Conservation (phyloP, 2,797 vertebrate species). For the Galaxias olidus region DNA sequence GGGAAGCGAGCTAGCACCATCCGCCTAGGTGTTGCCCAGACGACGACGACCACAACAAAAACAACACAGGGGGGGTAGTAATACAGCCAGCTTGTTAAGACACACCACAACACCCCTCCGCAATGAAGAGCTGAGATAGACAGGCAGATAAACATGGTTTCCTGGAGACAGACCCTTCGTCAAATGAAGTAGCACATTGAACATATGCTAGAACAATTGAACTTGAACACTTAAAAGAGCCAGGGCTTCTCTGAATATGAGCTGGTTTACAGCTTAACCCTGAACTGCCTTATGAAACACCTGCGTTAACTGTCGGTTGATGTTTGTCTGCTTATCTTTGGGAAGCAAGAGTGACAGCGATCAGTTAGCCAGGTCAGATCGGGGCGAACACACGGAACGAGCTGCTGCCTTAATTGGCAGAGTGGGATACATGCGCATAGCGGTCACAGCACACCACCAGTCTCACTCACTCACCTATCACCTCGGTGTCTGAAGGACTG, state of each 20-base stretch:
- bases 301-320: slow-evolving; percentile 12
- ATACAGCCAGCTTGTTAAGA: not conserved
- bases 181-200: too few species aligned
- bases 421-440: slow-evolving; percentile 48
- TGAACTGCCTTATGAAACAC: not conserved
- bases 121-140: slow-evolving; percentile 17
- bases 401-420: not conserved
- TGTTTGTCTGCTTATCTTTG: slow-evolving; percentile 35
- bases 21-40: slow-evolving; percentile 74
- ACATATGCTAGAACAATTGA: too few species aligned
- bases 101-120: slow-evolving; percentile 5
- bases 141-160: not conserved
- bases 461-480: slow-evolving; percentile 71
- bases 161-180: too few species aligned
- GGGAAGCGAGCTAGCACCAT: slow-evolving; percentile 84
- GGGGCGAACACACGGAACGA: slow-evolving; percentile 46
- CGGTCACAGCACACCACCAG: slow-evolving; percentile 25
- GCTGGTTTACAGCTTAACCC: too few species aligned
- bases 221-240: too few species aligned
- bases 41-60: slow-evolving; percentile 37
- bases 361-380: slow-evolving; percentile 55
- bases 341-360: slow-evolving; percentile 12
- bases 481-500: slow-evolving; percentile 64
- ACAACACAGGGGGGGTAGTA: slow-evolving; percentile 10
- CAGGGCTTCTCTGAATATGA: too few species aligned